Evolutionary conservation across 2,113 vertebrate species (phyloP).

Genomic region (Microcebus griseorufus): DNA sequence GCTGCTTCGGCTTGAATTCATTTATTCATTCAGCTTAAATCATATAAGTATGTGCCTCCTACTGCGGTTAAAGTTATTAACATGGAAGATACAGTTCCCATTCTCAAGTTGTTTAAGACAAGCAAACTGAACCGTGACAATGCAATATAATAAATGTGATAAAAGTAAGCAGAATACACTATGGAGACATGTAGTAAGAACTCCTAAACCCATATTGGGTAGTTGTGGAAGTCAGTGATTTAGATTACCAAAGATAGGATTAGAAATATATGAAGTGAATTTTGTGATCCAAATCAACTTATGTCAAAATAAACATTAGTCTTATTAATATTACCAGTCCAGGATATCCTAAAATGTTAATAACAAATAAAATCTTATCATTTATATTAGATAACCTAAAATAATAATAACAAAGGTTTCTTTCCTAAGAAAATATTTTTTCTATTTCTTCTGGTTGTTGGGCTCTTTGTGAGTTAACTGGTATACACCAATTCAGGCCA

Average conservation of each 20-base stretch:
- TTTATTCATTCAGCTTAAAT: not conserved
- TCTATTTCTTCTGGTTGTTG: slow-evolving; percentile 25
- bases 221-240: slow-evolving; percentile 11
- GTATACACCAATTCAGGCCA: not conserved
- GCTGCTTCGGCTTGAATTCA: not conserved
- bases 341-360: slow-evolving; percentile 22
- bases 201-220: not conserved
- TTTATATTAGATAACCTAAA: not conserved
- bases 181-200: not conserved
- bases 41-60: not conserved
- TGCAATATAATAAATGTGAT: not conserved
- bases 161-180: not conserved
- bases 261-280: slow-evolving; percentile 24
- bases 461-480: not conserved
- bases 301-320: not conserved
- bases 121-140: not conserved
- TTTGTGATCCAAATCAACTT: slow-evolving; percentile 12
- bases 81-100: not conserved
- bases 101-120: not conserved
- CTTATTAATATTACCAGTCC: not conserved
- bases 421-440: slow-evolving; percentile 6
- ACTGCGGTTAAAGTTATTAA: not conserved
- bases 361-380: not conserved
- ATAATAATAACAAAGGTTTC: not conserved
- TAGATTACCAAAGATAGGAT: not conserved